These are phyloP conservation scores for Bombus superbus DNA, from an alignment of 1,140 invertebrate species.

Conservation along the genomic window DNA sequence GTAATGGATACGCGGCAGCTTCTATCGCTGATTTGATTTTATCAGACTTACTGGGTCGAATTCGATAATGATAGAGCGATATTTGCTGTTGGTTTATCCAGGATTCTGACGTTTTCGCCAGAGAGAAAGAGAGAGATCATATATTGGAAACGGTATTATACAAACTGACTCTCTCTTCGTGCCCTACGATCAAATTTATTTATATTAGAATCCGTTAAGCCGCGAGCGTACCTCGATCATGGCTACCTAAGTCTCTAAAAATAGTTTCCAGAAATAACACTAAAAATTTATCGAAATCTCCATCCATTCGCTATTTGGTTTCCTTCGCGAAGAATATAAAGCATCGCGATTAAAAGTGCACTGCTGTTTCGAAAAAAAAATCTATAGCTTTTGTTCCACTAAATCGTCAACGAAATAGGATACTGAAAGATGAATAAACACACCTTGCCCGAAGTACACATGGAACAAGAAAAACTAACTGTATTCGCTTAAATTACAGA, in stretches of 20 bases:
- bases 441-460: too few relatives aligned
- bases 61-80: slow-evolving; percentile 21
- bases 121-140: not conserved
- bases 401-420: not conserved
- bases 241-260: too few relatives aligned
- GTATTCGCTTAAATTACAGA: not conserved
- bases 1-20: slow-evolving; percentile 37
- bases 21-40: slow-evolving; percentile 44
- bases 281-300: not conserved
- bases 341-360: not conserved
- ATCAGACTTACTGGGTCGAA: slow-evolving; percentile 19
- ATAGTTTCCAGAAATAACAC: not conserved
- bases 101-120: not conserved
- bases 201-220: not conserved
- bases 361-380: too few relatives aligned
- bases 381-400: too few relatives aligned
- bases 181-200: slow-evolving; percentile 37
- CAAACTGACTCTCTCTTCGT: not conserved
- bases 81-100: not conserved
- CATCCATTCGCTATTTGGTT: not conserved
- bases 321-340: not conserved
- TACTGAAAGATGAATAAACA: not conserved
- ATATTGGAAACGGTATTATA: not conserved
- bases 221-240: too few relatives aligned
- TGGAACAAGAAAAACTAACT: not conserved